Percentiles rank a stretch among this genome's conserved stretches.
phyloP scores from a whole-genome alignment of 2,888 invertebrate species.

The Drosophila sordidula region DNA sequence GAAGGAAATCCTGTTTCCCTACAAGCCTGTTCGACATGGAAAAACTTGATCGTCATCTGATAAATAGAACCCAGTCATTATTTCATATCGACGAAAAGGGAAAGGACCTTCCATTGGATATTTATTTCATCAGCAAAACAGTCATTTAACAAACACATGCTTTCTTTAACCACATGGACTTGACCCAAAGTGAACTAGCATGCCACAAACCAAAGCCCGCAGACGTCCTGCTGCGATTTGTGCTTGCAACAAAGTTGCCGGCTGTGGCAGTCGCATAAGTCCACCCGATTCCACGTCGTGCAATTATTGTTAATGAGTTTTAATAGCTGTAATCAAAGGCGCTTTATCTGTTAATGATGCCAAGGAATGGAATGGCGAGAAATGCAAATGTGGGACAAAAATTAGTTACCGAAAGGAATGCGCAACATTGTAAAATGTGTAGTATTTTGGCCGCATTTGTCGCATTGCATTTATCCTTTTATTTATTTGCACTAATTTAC shows the following conservation, averaged over 20 bases:
- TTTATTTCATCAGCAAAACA: neutral
- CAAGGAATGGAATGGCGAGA: slow-evolving; percentile 26
- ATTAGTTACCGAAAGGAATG: slow-evolving; percentile 43
- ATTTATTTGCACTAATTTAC: slow-evolving; percentile 73
- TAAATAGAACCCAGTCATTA: no score
- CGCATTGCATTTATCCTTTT: slow-evolving; percentile 73
- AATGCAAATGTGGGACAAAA: slow-evolving; percentile 57
- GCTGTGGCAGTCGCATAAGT: slow-evolving; percentile 1
- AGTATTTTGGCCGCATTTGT: slow-evolving; percentile 63
- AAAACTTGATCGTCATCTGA: no score
- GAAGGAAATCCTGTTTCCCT: neutral
- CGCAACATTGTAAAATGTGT: slow-evolving; percentile 52
- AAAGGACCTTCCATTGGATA: neutral
- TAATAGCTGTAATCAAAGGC: slow-evolving; percentile 67
- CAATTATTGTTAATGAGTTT: slow-evolving; percentile 71
- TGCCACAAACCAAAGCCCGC: neutral
- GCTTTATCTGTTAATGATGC: slow-evolving; percentile 64
- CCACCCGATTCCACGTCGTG: neutral
- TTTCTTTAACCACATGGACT: neutral
- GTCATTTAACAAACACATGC: neutral
- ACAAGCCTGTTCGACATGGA: no score
- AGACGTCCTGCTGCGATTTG: slow-evolving; percentile 41
- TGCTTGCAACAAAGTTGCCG: slow-evolving; percentile 34
- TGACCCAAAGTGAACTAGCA: neutral
- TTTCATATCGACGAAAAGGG: no score